Evolutionary conservation across 2,113 vertebrate species (phyloP), one percentile per base, ranked within the genome.

Genomic region (Prolemur simus): DNA sequence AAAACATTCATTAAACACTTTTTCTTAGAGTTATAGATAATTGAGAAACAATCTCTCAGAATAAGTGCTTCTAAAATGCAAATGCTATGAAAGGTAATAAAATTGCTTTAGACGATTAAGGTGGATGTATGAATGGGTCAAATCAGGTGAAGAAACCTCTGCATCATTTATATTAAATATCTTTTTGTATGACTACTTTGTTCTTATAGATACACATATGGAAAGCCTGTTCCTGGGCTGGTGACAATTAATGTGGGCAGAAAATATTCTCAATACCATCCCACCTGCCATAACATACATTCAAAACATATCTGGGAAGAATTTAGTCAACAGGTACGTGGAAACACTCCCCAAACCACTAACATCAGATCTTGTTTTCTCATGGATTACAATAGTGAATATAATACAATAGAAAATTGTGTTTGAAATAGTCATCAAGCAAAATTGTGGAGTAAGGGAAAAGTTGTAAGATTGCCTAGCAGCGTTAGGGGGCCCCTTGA

Each of bases 171-270:
- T 25, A 52, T 76, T 71, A 56, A 82, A 39, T 37, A 66, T 52
- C 0, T 29, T 60, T 77, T 89, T 56, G 45, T 74, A 21, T 95
- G 15, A 78, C 86, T 77, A 15, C 8, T 58, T 84, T 85, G 10
- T 23, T 74, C 34, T 96, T 90, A n/a, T 60, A 99, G 98, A 34
- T 99, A 99, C 68, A 98, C 98, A 0, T 99, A 98, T 95, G 98
- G 98, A 49, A 98, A 98, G 87, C 98, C 98, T 29, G 98, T 99
- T 89, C 94, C 93, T 11, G 98, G 98, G 49, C 87, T 96, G 0
- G 97, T 97, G 80, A 98, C 17, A 29, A 97, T 98, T 39, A 98
- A 87, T 2, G 52, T 97, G 39, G 98, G 98, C 97, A 96, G 98
- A 42, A 98, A 56, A 0, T 96, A 77, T 58, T 6, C 17, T 29